Evolutionary conservation across 2,113 vertebrate species (phyloP).

Genomic region (Pomatostomus ruficeps): DNA sequence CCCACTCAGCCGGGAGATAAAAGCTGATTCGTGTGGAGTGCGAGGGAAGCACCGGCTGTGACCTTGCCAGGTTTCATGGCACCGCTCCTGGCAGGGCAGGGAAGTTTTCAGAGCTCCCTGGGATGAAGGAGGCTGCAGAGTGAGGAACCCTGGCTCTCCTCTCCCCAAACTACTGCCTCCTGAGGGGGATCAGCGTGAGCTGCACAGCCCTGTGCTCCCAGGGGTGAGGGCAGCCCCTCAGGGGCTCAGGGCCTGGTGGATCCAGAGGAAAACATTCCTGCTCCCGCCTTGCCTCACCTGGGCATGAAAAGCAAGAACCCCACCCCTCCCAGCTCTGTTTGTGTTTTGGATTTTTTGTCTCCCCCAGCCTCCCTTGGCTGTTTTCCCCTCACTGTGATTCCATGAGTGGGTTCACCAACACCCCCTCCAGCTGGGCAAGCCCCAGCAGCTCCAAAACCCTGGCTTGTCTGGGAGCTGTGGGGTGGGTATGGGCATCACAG

Average conservation of each 20-base stretch:
- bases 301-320: background rate
- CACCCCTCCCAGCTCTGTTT: background rate
- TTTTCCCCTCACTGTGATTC: background rate
- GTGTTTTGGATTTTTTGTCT: constrained; percentile 13
- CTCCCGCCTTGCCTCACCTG: background rate
- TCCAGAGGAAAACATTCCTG: background rate
- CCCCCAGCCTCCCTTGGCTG: background rate
- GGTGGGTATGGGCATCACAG: background rate
- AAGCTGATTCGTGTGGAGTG: background rate
- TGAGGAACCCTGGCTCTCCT: background rate
- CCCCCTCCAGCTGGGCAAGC: background rate
- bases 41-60: background rate
- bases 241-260: background rate
- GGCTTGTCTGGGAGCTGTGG: background rate
- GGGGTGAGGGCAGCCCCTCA: background rate
- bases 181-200: background rate
- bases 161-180: background rate
- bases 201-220: background rate
- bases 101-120: background rate
- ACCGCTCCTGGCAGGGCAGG: background rate
- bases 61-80: background rate
- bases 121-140: background rate
- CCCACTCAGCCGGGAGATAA: constrained; percentile 16
- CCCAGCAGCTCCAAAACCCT: background rate
- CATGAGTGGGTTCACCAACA: constrained; percentile 19